A percentile compares a stretch with the other conserved stretches of the same genome.
phyloP scores from a whole-genome alignment of 2,797 vertebrate genomes.

The Poeciliopsis gracilis region DNA sequence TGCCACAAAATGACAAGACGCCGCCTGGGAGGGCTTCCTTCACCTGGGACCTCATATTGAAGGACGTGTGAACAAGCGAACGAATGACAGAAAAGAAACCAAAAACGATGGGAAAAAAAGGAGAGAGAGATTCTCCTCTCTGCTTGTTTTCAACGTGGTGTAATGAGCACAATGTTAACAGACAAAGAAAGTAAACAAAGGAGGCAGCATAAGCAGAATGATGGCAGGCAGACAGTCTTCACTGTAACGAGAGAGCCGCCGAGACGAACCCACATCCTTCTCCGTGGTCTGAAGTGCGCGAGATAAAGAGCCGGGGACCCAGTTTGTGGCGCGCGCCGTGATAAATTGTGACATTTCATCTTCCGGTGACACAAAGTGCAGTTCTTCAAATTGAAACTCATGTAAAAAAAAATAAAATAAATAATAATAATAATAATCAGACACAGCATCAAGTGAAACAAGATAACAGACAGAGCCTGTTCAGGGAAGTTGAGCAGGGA shows the following conservation, averaged over 20 bases:
- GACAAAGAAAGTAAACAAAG: constrained; percentile 63
- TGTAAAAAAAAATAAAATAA: neutral
- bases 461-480: neutral
- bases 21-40: constrained; percentile 50
- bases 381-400: neutral
- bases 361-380: neutral
- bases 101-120: constrained; percentile 3
- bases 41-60: constrained; percentile 45
- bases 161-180: constrained; percentile 71
- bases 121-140: constrained; percentile 30
- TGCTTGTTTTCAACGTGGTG: constrained; percentile 47
- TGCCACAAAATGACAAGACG: constrained; percentile 68
- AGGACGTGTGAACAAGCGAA: constrained; percentile 46
- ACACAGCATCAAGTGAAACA: neutral
- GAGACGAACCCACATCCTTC: constrained; percentile 7
- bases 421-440: too few relatives aligned
- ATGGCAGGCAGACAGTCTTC: constrained; percentile 41
- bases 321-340: constrained; percentile 14
- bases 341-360: constrained; percentile 9
- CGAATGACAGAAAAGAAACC: constrained; percentile 14
- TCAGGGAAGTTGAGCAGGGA: neutral
- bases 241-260: constrained; percentile 46
- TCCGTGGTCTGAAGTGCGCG: constrained; percentile 16
- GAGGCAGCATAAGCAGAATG: constrained; percentile 53
- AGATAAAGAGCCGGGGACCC: constrained; percentile 2